phyloP scores from a whole-genome alignment of 2,113 vertebrate species.

The Nothoprocta pentlandii region DNA sequence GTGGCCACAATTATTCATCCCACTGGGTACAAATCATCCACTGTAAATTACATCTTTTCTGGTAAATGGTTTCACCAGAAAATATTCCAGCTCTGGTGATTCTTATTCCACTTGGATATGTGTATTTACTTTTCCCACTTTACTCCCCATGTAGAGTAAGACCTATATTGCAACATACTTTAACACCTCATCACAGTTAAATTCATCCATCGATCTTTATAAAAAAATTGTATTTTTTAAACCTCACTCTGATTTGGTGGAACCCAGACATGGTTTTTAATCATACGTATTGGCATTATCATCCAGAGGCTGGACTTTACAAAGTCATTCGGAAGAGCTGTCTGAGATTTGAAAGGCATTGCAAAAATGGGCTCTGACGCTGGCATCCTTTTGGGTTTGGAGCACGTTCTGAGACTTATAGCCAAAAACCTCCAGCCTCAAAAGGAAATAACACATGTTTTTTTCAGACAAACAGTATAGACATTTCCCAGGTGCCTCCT shows the following conservation, averaged over 20 bases:
- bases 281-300: fast-evolving
- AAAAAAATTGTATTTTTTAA: not conserved
- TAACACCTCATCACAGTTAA: not conserved
- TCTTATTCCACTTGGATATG: not conserved
- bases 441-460: conserved; percentile 24
- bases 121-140: not conserved
- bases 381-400: not conserved
- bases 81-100: not conserved
- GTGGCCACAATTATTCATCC: not conserved
- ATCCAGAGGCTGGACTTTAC: not conserved
- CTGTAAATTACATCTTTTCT: not conserved
- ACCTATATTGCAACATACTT: not conserved
- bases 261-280: not conserved
- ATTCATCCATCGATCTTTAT: not conserved
- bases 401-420: not conserved
- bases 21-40: not conserved
- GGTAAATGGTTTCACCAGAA: not conserved
- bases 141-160: not conserved
- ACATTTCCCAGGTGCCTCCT: conserved; percentile 38
- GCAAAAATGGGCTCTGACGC: not conserved
- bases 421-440: not conserved
- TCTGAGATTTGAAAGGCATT: not conserved
- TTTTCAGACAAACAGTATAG: not conserved
- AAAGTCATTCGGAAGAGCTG: not conserved
- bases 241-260: not conserved